Evolutionary conservation across 1,140 invertebrate genomes (phyloP).

Genomic region (Triops cancriformis): DNA sequence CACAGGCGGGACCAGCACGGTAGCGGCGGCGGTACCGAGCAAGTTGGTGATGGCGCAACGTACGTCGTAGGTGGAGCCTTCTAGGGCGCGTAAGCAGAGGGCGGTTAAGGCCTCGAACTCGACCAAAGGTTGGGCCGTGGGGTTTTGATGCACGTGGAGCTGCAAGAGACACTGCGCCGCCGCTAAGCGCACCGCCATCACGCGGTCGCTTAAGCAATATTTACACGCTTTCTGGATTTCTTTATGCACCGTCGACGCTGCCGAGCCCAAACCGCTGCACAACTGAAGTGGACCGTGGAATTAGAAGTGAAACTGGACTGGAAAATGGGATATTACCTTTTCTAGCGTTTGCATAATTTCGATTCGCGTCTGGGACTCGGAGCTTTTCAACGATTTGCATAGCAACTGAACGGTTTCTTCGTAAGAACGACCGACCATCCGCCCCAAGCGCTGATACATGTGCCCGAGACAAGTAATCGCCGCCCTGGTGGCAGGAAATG

Average conservation of each 20-base stretch:
- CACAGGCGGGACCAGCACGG: slow-evolving; percentile 53
- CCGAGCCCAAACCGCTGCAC: slow-evolving; percentile 76
- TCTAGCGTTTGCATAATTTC: slow-evolving; percentile 95
- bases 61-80: slow-evolving; percentile 91
- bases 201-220: slow-evolving; percentile 75
- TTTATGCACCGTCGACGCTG: slow-evolving; percentile 77
- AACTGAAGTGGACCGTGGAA: slow-evolving; percentile 50
- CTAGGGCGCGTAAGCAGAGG: slow-evolving; percentile 80
- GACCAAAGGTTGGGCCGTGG: slow-evolving; percentile 65
- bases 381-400: slow-evolving; percentile 81
- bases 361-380: slow-evolving; percentile 89
- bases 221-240: slow-evolving; percentile 83
- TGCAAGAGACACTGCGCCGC: slow-evolving; percentile 78
- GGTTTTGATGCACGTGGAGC: slow-evolving; percentile 65
- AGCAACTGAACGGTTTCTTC: slow-evolving; percentile 93
- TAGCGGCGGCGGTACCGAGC: slow-evolving; percentile 74
- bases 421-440: slow-evolving; percentile 97
- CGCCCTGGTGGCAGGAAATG: slow-evolving; percentile 55
- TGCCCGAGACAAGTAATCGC: slow-evolving; percentile 92
- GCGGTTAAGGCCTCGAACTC: slow-evolving; percentile 84
- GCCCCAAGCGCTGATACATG: slow-evolving; percentile 94
- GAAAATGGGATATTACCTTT: slow-evolving; percentile 51
- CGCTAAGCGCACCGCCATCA: slow-evolving; percentile 80
- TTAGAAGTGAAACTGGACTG: slow-evolving; percentile 16
- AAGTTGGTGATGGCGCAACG: slow-evolving; percentile 84